A percentile compares a stretch with the other conserved stretches of the same genome.
Conservation (phyloP, 2,888 invertebrate species). For the Ichneumoninae sp. region DNA sequence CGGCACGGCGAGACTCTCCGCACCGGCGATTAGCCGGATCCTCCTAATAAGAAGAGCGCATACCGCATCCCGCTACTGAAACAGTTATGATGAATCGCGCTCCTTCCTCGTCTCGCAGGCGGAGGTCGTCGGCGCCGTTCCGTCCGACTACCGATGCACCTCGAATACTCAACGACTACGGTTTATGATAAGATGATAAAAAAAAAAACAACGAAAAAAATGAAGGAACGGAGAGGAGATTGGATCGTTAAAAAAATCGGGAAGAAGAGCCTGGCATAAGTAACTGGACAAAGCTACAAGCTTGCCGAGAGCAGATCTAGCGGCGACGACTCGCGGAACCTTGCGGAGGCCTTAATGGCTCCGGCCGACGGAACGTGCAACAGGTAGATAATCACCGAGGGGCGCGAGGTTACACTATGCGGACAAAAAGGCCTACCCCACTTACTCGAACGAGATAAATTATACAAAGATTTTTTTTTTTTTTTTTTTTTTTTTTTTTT, state of each 20-base stretch:
- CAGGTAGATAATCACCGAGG: constrained; percentile 34
- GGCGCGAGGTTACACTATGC: constrained; percentile 22
- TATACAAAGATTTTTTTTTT: neutral
- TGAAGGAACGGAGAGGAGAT: neutral
- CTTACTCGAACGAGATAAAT: constrained; percentile 3
- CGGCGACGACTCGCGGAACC: neutral
- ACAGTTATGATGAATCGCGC: constrained; percentile 81
- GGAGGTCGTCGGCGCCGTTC: constrained; percentile 37
- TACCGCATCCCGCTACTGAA: constrained; percentile 82
- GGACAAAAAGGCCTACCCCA: constrained; percentile 2
- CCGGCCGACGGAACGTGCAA: neutral
- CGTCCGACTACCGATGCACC: constrained; percentile 18
- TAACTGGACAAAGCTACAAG: constrained; percentile 14
- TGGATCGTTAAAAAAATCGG: neutral
- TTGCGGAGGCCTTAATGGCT: constrained; percentile 23
- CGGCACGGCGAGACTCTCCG: constrained; percentile 1
- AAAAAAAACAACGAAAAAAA: neutral
- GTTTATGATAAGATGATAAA: constrained; percentile 13
- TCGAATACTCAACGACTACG: neutral
- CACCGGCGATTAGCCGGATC: constrained; percentile 80
- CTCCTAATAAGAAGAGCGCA: constrained; percentile 82
- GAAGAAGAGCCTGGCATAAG: neutral
- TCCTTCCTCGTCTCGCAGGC: constrained; percentile 63
- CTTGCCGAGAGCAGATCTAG: constrained; percentile 4
- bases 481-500: neutral